phyloP scores from a whole-genome alignment of 2,888 invertebrate genomes.

The Apamea epomidion region DNA sequence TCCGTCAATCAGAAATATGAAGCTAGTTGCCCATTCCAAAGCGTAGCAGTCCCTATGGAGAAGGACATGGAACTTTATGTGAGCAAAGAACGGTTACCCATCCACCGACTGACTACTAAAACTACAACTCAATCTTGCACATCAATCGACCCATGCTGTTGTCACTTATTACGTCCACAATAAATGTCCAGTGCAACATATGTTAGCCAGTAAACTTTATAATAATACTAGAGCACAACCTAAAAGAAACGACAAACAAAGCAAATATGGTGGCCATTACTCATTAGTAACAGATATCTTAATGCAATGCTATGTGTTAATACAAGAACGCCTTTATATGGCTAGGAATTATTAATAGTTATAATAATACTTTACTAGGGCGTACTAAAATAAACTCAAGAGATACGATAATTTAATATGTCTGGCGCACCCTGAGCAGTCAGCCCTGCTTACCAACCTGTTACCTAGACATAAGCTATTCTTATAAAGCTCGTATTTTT shows the following conservation, averaged over 20 bases:
- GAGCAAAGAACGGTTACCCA: not conserved
- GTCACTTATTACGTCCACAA: not conserved
- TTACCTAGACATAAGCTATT: too few relatives aligned
- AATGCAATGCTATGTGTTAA: conserved; percentile 38
- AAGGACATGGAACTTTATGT: too few relatives aligned
- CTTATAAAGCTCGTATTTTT: too few relatives aligned
- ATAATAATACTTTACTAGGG: not conserved
- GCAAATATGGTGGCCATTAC: conserved; percentile 36
- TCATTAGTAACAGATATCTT: conserved; percentile 35
- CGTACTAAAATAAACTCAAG: not conserved
- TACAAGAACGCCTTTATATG: conserved; percentile 37
- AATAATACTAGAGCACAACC: not conserved
- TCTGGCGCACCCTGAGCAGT: not conserved
- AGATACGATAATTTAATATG: not conserved
- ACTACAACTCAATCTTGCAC: not conserved
- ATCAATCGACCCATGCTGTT: not conserved
- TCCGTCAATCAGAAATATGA: too few relatives aligned
- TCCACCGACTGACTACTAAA: not conserved
- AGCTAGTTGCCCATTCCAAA: too few relatives aligned
- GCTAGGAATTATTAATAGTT: conserved; percentile 26
- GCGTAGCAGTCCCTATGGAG: too few relatives aligned
- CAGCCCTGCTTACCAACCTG: too few relatives aligned
- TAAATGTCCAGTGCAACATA: conserved; percentile 9
- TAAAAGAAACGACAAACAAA: not conserved
- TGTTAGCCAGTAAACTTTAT: not conserved